phyloP scores from a whole-genome alignment of 2,113 vertebrate genomes.

The zebrafish (Danio rerio) region GRCz12tu NC_133178.1:26273001-26273500 shows the following conservation, averaged over 20 bases:
- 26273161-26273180: slow-evolving; percentile 31
- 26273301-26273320: slow-evolving; percentile 57
- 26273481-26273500: no score
- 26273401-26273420: slow-evolving; percentile 25
- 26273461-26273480: not conserved
- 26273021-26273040: no score
- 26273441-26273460: not conserved
- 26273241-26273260: slow-evolving; percentile 45
- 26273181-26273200: slow-evolving; percentile 34
- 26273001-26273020: no score
- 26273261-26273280: slow-evolving; percentile 55
- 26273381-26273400: slow-evolving; percentile 17
- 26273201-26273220: slow-evolving; percentile 10
- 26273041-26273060: slow-evolving; percentile 12
- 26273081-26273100: slow-evolving; percentile 4
- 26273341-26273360: slow-evolving; percentile 49
- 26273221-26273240: slow-evolving; percentile 45
- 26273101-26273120: slow-evolving; percentile 25
- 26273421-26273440: slow-evolving; percentile 18
- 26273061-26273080: slow-evolving; percentile 37
- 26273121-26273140: not conserved
- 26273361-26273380: slow-evolving; percentile 32
- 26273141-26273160: slow-evolving; percentile 5
- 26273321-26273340: slow-evolving; percentile 13
- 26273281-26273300: slow-evolving; percentile 51